Percentiles rank a stretch among this genome's conserved stretches.
These are phyloP conservation scores for Harpagifer antarcticus DNA, from an alignment of 2,797 vertebrate genomes.

Conservation along the genomic window DNA sequence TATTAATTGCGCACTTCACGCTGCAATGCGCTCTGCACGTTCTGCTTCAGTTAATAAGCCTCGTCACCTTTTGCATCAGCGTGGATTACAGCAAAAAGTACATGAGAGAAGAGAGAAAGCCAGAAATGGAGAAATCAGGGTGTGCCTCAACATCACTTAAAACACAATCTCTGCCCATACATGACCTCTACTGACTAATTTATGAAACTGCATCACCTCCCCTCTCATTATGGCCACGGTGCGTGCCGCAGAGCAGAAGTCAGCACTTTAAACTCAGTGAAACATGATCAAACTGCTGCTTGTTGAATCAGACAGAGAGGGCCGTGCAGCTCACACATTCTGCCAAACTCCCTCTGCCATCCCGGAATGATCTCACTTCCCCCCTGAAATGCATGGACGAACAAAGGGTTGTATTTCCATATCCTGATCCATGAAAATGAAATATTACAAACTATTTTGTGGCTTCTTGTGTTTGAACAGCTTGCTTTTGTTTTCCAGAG, in stretches of 20 bases:
- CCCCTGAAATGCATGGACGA: constrained; percentile 13
- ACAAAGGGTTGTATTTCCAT: constrained; percentile 16
- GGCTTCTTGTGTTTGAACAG: constrained; percentile 15
- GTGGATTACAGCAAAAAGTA: background rate
- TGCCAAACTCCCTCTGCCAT: constrained; percentile 8
- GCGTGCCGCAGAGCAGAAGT: constrained; percentile 47
- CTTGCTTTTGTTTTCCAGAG: constrained; percentile 26
- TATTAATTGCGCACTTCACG: constrained; percentile 50
- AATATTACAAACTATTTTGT: constrained; percentile 9
- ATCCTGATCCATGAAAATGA: constrained; percentile 26
- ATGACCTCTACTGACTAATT: constrained; percentile 76
- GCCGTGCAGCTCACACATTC: too few species aligned
- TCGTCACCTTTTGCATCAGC: constrained; percentile 36
- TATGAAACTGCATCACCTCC: constrained; percentile 57
- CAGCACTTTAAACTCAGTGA: constrained; percentile 15
- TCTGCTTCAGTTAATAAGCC: constrained; percentile 37
- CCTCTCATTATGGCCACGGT: constrained; percentile 12
- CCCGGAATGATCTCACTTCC: constrained; percentile 42
- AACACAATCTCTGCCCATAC: constrained; percentile 33
- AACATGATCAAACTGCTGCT: constrained; percentile 22
- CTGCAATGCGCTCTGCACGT: background rate
- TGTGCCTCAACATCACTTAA: constrained; percentile 57
- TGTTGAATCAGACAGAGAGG: constrained; percentile 23
- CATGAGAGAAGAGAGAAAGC: constrained; percentile 9
- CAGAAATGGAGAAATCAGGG: constrained; percentile 47